Percentiles rank a stretch among this genome's conserved stretches.
Conservation (phyloP, 2,888 invertebrate genomes). For the Parascotia fuliginaria region DNA sequence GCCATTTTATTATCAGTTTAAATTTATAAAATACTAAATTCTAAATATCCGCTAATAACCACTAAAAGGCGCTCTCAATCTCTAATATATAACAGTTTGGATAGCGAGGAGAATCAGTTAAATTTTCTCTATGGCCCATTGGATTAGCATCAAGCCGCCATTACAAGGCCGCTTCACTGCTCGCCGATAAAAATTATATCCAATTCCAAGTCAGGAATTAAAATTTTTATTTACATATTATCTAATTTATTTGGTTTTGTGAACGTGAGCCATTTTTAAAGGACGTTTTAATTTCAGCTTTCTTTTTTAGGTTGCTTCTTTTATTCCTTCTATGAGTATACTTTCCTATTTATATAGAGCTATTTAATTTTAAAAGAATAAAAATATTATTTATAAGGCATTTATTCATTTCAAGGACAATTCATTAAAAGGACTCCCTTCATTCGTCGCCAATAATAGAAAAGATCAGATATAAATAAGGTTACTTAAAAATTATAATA, state of each 20-base stretch:
- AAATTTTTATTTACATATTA: constrained; percentile 30
- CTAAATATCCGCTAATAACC: constrained; percentile 14
- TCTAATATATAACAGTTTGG: constrained; percentile 59
- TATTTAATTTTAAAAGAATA: too few species aligned
- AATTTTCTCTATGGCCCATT: constrained; percentile 73
- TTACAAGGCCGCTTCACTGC: constrained; percentile 60
- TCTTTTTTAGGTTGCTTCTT: background rate
- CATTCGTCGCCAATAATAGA: too few species aligned
- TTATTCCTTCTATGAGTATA: background rate
- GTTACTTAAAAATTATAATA: too few species aligned
- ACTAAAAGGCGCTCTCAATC: constrained; percentile 22
- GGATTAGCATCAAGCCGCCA: constrained; percentile 77
- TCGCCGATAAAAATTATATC: constrained; percentile 61
- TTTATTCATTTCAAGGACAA: too few species aligned
- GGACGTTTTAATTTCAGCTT: background rate
- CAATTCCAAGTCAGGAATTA: constrained; percentile 43
- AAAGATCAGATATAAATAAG: too few species aligned
- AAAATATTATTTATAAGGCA: too few species aligned
- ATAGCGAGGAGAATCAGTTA: constrained; percentile 65
- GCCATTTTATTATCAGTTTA: constrained; percentile 5
- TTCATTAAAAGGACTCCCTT: too few species aligned
- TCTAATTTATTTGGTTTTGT: constrained; percentile 27
- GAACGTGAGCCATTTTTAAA: constrained; percentile 21
- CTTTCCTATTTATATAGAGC: too few species aligned
- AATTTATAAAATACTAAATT: too few species aligned